Evolutionary conservation across 2,888 invertebrate species (phyloP).

Genomic region (Coelinius sp.): DNA sequence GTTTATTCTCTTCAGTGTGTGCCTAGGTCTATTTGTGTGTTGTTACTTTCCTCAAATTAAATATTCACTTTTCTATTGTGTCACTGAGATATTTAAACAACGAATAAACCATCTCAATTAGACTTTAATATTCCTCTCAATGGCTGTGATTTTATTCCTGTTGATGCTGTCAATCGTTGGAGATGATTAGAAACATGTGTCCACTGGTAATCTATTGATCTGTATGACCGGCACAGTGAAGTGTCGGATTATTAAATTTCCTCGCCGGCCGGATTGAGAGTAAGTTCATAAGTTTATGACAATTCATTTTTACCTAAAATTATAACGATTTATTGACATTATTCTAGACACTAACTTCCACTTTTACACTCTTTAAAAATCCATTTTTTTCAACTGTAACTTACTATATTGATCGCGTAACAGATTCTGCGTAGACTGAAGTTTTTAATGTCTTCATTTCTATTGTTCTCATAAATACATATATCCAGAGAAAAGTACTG

Average conservation of each 20-base stretch:
- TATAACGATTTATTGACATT: background rate
- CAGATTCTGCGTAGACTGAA: conserved; percentile 18
- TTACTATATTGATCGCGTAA: conserved; percentile 14
- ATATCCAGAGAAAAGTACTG: background rate
- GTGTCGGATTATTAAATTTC: conserved; percentile 54
- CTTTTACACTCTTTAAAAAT: background rate
- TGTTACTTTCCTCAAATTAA: background rate
- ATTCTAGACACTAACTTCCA: background rate
- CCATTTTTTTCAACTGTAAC: background rate
- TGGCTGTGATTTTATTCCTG: background rate
- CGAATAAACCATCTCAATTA: background rate
- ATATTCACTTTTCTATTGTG: background rate
- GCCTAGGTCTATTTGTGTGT: conserved; percentile 22
- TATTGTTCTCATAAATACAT: background rate
- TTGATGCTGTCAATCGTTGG: conserved; percentile 18
- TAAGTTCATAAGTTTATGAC: conserved; percentile 21
- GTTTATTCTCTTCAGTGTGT: conserved; percentile 32
- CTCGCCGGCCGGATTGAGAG: conserved; percentile 25
- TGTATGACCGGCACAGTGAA: conserved; percentile 49
- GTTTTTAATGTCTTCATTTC: background rate
- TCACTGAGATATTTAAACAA: background rate
- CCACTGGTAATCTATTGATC: conserved; percentile 65
- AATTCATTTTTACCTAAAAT: conserved; percentile 39
- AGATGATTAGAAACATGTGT: conserved; percentile 57
- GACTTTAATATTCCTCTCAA: background rate